These are phyloP conservation scores for Parasteatoda tepidariorum DNA, from an alignment of 1,140 invertebrate genomes.

Conservation along the genomic window DNA sequence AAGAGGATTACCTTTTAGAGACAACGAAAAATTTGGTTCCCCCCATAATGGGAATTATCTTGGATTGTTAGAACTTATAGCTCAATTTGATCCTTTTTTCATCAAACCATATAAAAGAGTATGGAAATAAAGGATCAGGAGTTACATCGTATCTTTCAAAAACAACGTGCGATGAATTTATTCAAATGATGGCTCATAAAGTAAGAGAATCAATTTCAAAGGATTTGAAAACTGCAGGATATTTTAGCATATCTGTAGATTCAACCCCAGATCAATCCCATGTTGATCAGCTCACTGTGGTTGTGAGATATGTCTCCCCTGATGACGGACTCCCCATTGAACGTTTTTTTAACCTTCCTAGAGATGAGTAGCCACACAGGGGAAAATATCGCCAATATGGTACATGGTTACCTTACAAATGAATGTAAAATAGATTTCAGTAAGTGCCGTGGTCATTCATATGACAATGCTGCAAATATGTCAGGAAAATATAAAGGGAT, in stretches of 20 bases:
- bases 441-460: conserved; percentile 24
- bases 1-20: background rate
- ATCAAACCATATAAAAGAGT: conserved; percentile 2
- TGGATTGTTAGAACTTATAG: background rate
- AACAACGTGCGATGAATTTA: conserved; percentile 8
- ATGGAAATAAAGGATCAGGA: conserved; percentile 11
- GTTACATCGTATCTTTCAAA: background rate
- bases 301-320: background rate
- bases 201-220: background rate
- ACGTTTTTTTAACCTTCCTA: conserved; percentile 15
- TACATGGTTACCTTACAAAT: background rate
- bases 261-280: conserved; percentile 68
- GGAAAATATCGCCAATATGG: background rate
- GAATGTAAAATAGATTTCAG: conserved; percentile 7
- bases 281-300: conserved; percentile 66
- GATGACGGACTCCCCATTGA: background rate
- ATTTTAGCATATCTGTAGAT: too few species aligned
- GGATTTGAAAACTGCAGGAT: conserved; percentile 62
- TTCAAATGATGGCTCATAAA: conserved; percentile 14
- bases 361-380: background rate
- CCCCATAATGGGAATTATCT: background rate
- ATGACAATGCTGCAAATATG: conserved; percentile 24
- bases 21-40: conserved; percentile 14
- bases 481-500: conserved; percentile 9
- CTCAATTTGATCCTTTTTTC: conserved; percentile 17